phyloP scores from a whole-genome alignment of 2,113 vertebrate genomes.

The Actinemys pallida region DNA sequence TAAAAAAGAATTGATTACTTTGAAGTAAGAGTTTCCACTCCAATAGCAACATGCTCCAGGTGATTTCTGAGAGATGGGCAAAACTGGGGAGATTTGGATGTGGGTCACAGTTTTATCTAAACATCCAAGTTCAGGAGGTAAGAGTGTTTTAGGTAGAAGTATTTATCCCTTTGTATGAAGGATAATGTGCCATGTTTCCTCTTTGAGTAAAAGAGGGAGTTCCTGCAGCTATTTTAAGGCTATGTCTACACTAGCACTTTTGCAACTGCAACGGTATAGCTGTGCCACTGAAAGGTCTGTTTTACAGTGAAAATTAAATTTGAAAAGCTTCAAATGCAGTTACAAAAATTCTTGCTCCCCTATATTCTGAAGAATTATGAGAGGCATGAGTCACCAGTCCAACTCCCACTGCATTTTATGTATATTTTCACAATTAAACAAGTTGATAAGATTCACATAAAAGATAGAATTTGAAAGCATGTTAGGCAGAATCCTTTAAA shows the following conservation, averaged over 20 bases:
- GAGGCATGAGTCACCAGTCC: not conserved
- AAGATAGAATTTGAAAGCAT: not conserved
- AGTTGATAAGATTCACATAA: conserved; percentile 13
- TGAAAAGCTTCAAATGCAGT: not conserved
- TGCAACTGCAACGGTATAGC: too few species aligned
- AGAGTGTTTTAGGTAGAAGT: not conserved
- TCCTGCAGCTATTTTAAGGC: not conserved
- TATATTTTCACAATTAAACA: not conserved
- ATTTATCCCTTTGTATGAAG: not conserved
- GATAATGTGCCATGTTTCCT: not conserved
- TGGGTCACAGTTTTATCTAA: not conserved
- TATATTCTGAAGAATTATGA: rapidly evolving
- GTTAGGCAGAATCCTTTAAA: not conserved
- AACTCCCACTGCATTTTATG: not conserved
- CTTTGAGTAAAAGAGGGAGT: not conserved
- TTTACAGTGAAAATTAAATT: not conserved
- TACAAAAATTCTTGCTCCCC: not conserved
- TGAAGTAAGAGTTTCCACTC: not conserved
- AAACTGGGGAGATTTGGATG: not conserved
- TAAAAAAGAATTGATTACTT: not conserved
- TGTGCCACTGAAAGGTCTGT: too few species aligned
- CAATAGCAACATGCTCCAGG: not conserved
- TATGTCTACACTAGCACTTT: not conserved
- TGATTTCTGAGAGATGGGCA: not conserved
- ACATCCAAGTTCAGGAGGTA: not conserved